phyloP scores from a whole-genome alignment of 1,140 invertebrate species.

The Daktulosphaira vitifoliae region DNA sequence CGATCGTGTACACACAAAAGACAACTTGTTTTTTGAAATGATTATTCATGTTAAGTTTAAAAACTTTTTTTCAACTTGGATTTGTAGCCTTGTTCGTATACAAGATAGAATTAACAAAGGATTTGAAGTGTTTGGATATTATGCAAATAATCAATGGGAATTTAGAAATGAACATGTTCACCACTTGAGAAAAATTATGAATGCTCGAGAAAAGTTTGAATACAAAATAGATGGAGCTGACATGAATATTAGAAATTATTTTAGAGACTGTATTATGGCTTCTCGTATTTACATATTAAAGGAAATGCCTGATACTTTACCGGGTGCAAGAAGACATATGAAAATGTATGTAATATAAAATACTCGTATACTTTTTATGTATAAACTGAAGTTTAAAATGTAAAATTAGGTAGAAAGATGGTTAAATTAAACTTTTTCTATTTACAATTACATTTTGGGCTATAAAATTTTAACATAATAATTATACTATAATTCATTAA shows the following conservation, averaged over 20 bases:
- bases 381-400: too few relatives aligned
- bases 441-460: too few relatives aligned
- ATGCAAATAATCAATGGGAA: constrained; percentile 77
- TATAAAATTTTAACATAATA: too few relatives aligned
- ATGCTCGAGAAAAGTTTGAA: constrained; percentile 52
- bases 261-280: constrained; percentile 60
- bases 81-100: constrained; percentile 58
- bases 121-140: constrained; percentile 76
- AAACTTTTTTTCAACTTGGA: too few relatives aligned
- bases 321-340: constrained; percentile 68
- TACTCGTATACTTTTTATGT: too few relatives aligned
- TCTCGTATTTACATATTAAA: constrained; percentile 70
- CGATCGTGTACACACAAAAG: too few relatives aligned
- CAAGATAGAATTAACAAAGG: constrained; percentile 69
- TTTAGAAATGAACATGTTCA: constrained; percentile 59
- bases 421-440: constrained; percentile 20
- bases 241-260: constrained; percentile 62
- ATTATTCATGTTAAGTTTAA: too few relatives aligned
- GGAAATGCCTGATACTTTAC: constrained; percentile 71
- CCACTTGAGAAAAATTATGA: constrained; percentile 50
- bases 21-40: too few relatives aligned
- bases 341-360: constrained; percentile 58
- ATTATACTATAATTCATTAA: too few relatives aligned
- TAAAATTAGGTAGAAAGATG: too few relatives aligned
- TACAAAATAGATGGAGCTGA: constrained; percentile 64